A percentile compares a stretch with the other conserved stretches of the same genome.
phyloP scores from a whole-genome alignment of 2,888 invertebrate genomes.

The Xanthostigma xanthostigma region DNA sequence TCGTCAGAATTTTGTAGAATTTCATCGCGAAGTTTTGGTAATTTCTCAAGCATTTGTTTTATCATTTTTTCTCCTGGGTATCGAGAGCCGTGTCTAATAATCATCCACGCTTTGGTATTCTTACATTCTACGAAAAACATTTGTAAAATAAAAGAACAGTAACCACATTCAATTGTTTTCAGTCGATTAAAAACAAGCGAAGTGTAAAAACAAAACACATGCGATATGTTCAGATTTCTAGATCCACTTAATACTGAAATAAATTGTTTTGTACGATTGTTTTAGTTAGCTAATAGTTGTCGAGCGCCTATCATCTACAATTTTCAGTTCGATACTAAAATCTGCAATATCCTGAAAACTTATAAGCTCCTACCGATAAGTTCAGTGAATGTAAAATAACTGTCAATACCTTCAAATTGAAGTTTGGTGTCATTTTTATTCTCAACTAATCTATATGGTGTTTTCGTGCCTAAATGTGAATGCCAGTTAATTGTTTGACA shows the following conservation, averaged over 20 bases:
- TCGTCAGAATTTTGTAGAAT: slow-evolving; percentile 33
- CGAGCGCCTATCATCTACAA: no score
- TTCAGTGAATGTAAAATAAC: neutral
- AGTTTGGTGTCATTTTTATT: slow-evolving; percentile 45
- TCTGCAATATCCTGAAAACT: slow-evolving; percentile 7
- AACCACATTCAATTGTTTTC: no score
- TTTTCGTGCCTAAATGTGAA: slow-evolving; percentile 45
- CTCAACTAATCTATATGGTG: slow-evolving; percentile 55
- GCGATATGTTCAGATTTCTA: no score
- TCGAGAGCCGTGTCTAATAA: slow-evolving; percentile 66
- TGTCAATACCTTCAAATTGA: slow-evolving; percentile 38
- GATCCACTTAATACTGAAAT: neutral
- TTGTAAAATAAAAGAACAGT: neutral
- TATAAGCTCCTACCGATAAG: slow-evolving; percentile 1
- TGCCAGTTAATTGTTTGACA: neutral
- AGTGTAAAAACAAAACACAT: no score
- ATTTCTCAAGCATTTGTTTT: slow-evolving; percentile 31
- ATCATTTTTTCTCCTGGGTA: slow-evolving; percentile 47
- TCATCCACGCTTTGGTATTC: slow-evolving; percentile 55
- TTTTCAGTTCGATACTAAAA: slow-evolving; percentile 1
- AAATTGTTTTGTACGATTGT: neutral
- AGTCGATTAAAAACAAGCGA: no score
- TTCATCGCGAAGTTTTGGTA: slow-evolving; percentile 36
- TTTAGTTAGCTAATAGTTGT: slow-evolving; percentile 9
- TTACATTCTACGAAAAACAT: slow-evolving; percentile 37